Evolutionary conservation across 2,113 vertebrate species (phyloP).

Genomic region (Callopanchax toddi): DNA sequence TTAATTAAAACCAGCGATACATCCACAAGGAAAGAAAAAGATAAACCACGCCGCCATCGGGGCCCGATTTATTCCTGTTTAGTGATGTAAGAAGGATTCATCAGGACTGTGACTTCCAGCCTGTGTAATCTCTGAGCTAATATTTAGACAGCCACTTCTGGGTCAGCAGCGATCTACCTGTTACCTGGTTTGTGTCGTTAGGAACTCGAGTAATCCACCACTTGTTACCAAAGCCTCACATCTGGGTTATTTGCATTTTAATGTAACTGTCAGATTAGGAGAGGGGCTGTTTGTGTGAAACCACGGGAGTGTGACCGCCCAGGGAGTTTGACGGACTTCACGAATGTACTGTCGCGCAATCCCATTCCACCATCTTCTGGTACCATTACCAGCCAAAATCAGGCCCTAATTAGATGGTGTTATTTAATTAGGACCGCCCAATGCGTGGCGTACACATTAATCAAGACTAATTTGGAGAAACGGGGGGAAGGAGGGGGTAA

Average conservation of each 20-base stretch:
- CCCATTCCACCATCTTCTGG: constrained; percentile 69
- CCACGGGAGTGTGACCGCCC: constrained; percentile 62
- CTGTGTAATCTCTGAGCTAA: constrained; percentile 45
- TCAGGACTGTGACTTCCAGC: constrained; percentile 35
- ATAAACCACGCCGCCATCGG: constrained; percentile 39
- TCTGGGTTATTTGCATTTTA: constrained; percentile 79
- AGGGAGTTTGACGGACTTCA: constrained; percentile 55
- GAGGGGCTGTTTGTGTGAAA: constrained; percentile 54
- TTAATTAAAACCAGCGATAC: constrained; percentile 54
- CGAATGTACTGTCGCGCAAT: constrained; percentile 52
- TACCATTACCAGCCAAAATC: constrained; percentile 84
- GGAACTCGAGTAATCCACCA: constrained; percentile 66
- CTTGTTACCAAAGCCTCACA: constrained; percentile 71
- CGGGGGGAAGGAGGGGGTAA: constrained; percentile 4
- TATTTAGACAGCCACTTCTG: constrained; percentile 61
- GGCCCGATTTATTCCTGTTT: constrained; percentile 49
- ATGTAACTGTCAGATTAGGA: constrained; percentile 75
- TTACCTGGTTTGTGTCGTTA: constrained; percentile 51
- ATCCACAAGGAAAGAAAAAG: constrained; percentile 14
- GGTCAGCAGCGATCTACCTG: constrained; percentile 68
- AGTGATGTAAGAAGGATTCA: constrained; percentile 47
- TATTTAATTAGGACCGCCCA: constrained; percentile 89
- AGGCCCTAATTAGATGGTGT: constrained; percentile 85
- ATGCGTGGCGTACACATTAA: constrained; percentile 83
- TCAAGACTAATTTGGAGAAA: constrained; percentile 81